These are phyloP conservation scores for Hemiprocne comata DNA, from an alignment of 2,113 vertebrate genomes.

Conservation along the genomic window DNA sequence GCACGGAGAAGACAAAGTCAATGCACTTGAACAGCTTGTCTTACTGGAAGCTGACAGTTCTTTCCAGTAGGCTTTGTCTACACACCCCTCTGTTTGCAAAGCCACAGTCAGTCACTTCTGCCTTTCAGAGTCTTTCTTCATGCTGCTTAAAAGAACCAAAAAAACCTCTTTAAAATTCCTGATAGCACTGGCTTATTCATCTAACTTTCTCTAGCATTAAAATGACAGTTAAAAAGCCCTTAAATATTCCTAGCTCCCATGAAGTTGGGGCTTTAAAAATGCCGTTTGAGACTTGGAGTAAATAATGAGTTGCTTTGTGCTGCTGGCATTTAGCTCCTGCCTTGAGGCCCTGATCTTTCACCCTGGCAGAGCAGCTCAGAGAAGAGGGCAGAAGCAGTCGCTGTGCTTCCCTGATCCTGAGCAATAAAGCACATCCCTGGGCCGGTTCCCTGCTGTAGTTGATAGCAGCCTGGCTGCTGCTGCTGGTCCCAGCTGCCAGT, in stretches of 20 bases:
- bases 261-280: background rate
- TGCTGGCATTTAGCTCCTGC: background rate
- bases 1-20: background rate
- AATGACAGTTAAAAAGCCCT: background rate
- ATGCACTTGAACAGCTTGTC: background rate
- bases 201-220: background rate
- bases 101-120: background rate
- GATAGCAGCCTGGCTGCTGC: conserved; percentile 43
- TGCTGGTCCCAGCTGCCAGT: background rate
- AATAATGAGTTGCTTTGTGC: background rate
- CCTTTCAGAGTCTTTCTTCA: background rate
- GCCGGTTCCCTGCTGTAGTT: background rate
- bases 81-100: background rate
- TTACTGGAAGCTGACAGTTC: background rate
- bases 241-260: background rate
- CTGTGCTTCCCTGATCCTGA: background rate
- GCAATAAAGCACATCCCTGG: background rate
- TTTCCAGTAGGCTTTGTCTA: background rate
- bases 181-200: background rate
- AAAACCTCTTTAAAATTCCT: background rate
- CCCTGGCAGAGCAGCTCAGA: background rate
- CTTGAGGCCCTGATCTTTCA: background rate
- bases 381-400: background rate
- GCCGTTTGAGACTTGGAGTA: background rate
- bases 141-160: background rate